Evolutionary conservation across 2,888 invertebrate genomes (phyloP).

Genomic region (Eristalis arbustorum): DNA sequence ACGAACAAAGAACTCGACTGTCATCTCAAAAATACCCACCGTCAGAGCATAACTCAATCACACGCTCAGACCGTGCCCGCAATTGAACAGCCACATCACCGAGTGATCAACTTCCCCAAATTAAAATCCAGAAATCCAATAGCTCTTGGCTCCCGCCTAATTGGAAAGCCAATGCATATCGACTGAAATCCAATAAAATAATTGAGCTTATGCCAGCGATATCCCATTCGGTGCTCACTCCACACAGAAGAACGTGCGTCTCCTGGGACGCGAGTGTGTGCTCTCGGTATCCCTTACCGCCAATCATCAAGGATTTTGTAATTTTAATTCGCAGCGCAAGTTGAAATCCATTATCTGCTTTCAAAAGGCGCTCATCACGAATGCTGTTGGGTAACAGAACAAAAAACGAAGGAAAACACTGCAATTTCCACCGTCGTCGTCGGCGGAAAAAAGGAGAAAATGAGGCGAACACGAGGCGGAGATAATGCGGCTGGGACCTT

Average conservation of each 20-base stretch:
- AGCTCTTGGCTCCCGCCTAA: neutral
- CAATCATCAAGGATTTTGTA: constrained; percentile 1
- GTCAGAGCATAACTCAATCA: no score
- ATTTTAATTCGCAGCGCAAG: neutral
- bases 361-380: neutral
- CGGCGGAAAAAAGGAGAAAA: no score
- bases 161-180: neutral
- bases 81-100: neutral
- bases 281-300: neutral
- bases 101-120: neutral
- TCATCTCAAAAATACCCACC: no score
- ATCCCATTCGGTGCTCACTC: no score
- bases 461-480: neutral
- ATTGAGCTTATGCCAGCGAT: neutral
- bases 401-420: neutral
- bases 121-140: neutral
- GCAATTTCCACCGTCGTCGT: neutral
- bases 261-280: neutral
- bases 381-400: neutral
- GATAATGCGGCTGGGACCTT: neutral
- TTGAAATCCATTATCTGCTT: neutral
- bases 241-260: neutral
- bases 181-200: neutral
- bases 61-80: neutral
- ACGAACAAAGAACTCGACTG: no score